Base-by-base conservation (phyloP, 37 sponge, comb jelly and placozoan genomes). In the Tethya wilhelma region DNA sequence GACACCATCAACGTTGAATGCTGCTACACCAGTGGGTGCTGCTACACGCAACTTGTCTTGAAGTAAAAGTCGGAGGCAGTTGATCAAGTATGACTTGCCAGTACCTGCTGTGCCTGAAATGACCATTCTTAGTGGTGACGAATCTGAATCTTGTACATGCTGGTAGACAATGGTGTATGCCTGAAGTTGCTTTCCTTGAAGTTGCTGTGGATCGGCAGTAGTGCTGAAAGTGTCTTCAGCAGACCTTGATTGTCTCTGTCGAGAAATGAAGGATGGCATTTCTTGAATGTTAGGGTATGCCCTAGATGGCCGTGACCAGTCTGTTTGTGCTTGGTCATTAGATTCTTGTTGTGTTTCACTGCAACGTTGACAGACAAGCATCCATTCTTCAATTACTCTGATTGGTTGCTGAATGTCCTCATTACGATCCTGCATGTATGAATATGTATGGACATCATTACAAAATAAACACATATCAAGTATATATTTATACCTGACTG, bases 11-110 rank as follows among this genome's bases (percentile, higher is more conserved):
- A 82, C 39, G 31, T 73, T 83, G 62, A 78, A 89, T 9, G 90
- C 83, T 31, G 89, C 89, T 6, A 82, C 74, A 25, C 81, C 88
- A 74, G 82, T 87, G 25, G 88, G 88, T 44, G 88, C 88, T 68
- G 70, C 77, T 1, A 87, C 81, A 31, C 26, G 26, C 11, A 80
- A 43, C 6, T 56, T 11, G 45, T 87, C 23, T 1, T 26, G 22
- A 5, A 86, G 68, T 37, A 86, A 79, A 6, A 77, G 67, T 69
- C 64, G 41, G 1, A 86, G 32, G 66, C 86, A 86, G 38, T 86
- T 65, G 66, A 78, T 86, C 42, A 86, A 58, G 64, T 62, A 86
- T 6, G 74, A 78, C 72, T 78, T 78, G 2, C 79, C 86, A 12
- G 78, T 77, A n/a, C n/a, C n/a, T n/a, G n/a, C n/a, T n/a, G n/a